Base-by-base conservation (phyloP, 2,113 vertebrate genomes). In the Pyxicephalus adspersus region DNA sequence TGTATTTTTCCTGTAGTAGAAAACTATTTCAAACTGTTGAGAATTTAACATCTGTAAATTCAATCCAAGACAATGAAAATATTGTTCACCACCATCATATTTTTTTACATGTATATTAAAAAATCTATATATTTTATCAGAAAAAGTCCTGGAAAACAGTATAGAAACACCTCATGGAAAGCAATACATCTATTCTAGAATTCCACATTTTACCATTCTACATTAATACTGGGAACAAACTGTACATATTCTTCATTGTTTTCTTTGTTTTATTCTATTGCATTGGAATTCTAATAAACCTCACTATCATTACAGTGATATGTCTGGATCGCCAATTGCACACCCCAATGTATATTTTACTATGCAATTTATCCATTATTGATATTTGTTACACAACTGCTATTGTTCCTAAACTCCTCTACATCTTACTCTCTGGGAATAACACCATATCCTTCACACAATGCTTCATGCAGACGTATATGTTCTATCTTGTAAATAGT, bases 371-470 rank as follows among this genome's bases (percentile, higher is more conserved):
- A 8, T 13, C 0, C 0, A 16, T 11, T 16, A 61, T 45, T 31
- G 70, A 72, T 8, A 72, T 72, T 26, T 72, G 70, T 52, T 72
- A 72, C 25, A 72, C 70, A 34, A 57, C 70, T 1, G 70, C 57
- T 13, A 31, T 55, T 22, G 29, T 72, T 17, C 70, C 70, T 3
- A 72, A 57, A 25, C 52, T 72, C 51, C 52, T 72, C 18, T 25
- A 72, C 26, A 72, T 72, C 18, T 5, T 72, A 34, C 3, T 72
- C n/a, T 72, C 70, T 31, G 70, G 70, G 31, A 57, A 57, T 20
- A 72, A 31, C 7, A 5, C 8, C 0, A 29, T 72, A 8, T 29
- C 70, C 25, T 29, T 34, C 16, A 1, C 16, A 3, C 52, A 72
- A 57, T 72, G 70, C 11, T 72, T 55, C 18, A 57, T 52, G 2